Percentiles rank a stretch among this genome's conserved stretches.
These are phyloP conservation scores for Cynaeus angustus DNA, from an alignment of 2,888 invertebrate species.

Conservation along the genomic window DNA sequence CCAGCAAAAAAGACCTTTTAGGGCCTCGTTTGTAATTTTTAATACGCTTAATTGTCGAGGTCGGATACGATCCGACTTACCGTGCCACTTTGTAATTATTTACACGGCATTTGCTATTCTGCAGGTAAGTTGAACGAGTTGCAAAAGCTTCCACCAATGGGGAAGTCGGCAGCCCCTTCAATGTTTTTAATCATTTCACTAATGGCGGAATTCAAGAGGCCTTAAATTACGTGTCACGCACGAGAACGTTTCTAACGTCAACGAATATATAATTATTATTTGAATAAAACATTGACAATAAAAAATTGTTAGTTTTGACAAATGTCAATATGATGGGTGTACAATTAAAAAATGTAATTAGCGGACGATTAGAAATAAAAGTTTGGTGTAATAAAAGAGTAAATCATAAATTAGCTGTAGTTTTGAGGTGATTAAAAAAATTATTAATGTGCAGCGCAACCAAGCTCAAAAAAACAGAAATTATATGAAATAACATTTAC, in stretches of 20 bases:
- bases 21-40: slow-evolving; percentile 68
- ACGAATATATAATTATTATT: slow-evolving; percentile 1
- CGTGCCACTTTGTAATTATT: slow-evolving; percentile 24
- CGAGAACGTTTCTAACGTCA: neutral
- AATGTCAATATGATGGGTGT: too few species aligned
- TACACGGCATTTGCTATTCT: slow-evolving; percentile 16
- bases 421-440: too few species aligned
- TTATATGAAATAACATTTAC: too few species aligned
- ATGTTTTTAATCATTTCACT: slow-evolving; percentile 2
- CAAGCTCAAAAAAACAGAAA: too few species aligned
- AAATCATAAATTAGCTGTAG: too few species aligned
- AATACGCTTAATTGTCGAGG: slow-evolving; percentile 67
- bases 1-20: slow-evolving; percentile 61
- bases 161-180: neutral
- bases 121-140: slow-evolving; percentile 3
- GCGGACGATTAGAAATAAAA: too few species aligned
- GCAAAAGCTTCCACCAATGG: slow-evolving; percentile 7
- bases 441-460: too few species aligned
- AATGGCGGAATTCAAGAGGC: slow-evolving; percentile 4
- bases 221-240: slow-evolving; percentile 2
- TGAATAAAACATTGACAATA: neutral
- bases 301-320: neutral
- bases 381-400: too few species aligned
- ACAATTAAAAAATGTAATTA: too few species aligned
- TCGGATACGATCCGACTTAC: slow-evolving; percentile 39